These are phyloP conservation scores for Ibidorhyncha struthersii DNA, from an alignment of 2,113 vertebrate species.

Conservation along the genomic window DNA sequence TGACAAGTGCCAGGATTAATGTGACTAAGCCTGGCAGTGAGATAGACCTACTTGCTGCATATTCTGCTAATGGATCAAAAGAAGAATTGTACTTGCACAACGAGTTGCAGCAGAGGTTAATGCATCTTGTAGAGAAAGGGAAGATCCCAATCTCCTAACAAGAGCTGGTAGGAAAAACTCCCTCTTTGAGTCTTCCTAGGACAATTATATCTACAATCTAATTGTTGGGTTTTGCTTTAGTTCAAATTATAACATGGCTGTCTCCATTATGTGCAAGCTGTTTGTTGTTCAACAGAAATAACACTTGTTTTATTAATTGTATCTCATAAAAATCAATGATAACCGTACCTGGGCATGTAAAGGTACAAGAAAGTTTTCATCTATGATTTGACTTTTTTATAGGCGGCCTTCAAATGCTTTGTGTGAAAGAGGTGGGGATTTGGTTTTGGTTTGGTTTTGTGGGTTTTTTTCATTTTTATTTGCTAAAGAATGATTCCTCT, in stretches of 20 bases:
- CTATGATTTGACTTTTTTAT: not conserved
- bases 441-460: not conserved
- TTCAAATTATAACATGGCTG: not conserved
- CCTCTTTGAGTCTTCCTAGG: not conserved
- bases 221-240: conserved; percentile 3
- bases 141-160: conserved; percentile 72
- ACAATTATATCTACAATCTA: conserved; percentile 29
- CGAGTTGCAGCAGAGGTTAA: conserved; percentile 68
- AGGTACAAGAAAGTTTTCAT: not conserved
- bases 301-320: not conserved
- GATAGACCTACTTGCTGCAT: conserved; percentile 78
- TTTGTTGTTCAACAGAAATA: not conserved
- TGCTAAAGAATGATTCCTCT: not conserved
- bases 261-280: not conserved
- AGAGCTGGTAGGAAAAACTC: not conserved
- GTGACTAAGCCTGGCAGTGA: conserved; percentile 61
- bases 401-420: not conserved
- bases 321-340: not conserved
- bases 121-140: conserved; percentile 71
- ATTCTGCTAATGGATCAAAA: conserved; percentile 81
- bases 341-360: not conserved
- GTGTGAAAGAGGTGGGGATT: not conserved
- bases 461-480: not conserved
- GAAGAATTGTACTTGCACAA: conserved; percentile 75
- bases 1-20: conserved; percentile 77